Percentiles rank a stretch among this genome's conserved stretches.
Conservation (phyloP, 2,113 vertebrate species). For the Ursus arctos region DNA sequence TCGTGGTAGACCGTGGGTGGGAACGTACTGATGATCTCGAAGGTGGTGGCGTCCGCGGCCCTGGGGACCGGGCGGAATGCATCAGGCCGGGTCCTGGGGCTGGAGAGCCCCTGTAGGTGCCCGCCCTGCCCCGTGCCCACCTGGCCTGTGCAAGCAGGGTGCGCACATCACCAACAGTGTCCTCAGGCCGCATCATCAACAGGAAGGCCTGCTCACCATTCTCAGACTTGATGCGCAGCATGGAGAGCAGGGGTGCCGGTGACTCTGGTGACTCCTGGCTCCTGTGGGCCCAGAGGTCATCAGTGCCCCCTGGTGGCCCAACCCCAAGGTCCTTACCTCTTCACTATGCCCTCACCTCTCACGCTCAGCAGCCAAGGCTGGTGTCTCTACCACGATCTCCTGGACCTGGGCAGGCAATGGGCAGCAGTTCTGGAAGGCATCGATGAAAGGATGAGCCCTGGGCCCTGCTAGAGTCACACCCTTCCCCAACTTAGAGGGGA, state of each 20-base stretch:
- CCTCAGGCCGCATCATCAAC: slow-evolving; percentile 89
- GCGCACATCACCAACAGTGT: slow-evolving; percentile 93
- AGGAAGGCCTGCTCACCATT: slow-evolving; percentile 89
- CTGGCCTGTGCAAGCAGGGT: slow-evolving; percentile 89
- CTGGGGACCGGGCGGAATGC: slow-evolving; percentile 78
- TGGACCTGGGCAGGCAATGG: slow-evolving; percentile 71
- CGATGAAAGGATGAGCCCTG: not conserved
- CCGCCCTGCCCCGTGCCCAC: slow-evolving; percentile 79
- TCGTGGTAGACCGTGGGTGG: slow-evolving; percentile 89
- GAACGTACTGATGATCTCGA: slow-evolving; percentile 93
- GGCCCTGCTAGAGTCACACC: slow-evolving; percentile 32
- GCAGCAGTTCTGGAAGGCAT: slow-evolving; percentile 87
- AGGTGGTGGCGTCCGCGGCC: slow-evolving; percentile 79
- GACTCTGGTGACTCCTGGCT: not conserved
- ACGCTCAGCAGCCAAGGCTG: slow-evolving; percentile 75
- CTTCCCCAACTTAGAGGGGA: not conserved
- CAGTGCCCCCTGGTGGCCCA: not conserved
- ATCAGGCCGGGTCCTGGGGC: not conserved
- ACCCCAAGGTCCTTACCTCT: not conserved
- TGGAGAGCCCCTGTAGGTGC: rapidly evolving
- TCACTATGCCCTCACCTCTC: slow-evolving; percentile 53
- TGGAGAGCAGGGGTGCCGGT: slow-evolving; percentile 68
- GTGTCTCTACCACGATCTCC: slow-evolving; percentile 88
- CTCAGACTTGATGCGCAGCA: slow-evolving; percentile 93
- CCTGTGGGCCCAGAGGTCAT: slow-evolving; percentile 70